Evolutionary conservation across 1,140 invertebrate species (phyloP), one percentile per base, ranked within the genome.

Genomic region (Heliconius himera): DNA sequence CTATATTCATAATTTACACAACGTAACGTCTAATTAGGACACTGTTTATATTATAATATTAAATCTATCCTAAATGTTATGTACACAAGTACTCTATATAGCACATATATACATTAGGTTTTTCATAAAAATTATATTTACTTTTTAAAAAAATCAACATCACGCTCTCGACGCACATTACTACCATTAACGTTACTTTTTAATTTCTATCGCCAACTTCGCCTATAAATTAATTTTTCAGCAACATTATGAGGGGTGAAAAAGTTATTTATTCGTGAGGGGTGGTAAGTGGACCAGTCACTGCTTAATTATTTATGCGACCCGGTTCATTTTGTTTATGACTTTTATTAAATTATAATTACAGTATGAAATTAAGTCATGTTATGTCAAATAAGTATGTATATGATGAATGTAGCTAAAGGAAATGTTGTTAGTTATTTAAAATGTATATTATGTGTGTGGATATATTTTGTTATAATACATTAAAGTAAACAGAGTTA

Each of bases 211-310:
- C 80, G 86, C 85, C 83, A 91, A 89, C 86, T 88, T 89, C 81
- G 87, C 82, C 86, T 86, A 82, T 89, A 90, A 88, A 91, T 91
- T 90, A 89, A 87, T 87, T 85, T 87, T 90, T 89, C 83, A 90
- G 85, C 83, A 79, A 83, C 88, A 84, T 85, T 83, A 85, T 85
- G 82, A 83, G 78, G 73, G 77, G 81, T 77, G 46, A 70, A 83
- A 78, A 83, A 79, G 81, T 83, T 85, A 77, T 82, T 72, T 72
- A 72, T 38, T 83, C 75, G 80, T 81, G 36, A 76, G 79, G 78
- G 73, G 51, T 60, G 82, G 77, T 74, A 80, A 83, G 78, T 83
- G 77, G 75, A 81, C 81, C 77, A 75, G 77, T 75, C 71, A 73
- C 56, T 75, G 73, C 77, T 87, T 83, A 83, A 86, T 84, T 78